A percentile compares a stretch with the other conserved stretches of the same genome.
Conservation (phyloP, 2,888 invertebrate genomes). For the Poecilobothrus nobilitatus region DNA sequence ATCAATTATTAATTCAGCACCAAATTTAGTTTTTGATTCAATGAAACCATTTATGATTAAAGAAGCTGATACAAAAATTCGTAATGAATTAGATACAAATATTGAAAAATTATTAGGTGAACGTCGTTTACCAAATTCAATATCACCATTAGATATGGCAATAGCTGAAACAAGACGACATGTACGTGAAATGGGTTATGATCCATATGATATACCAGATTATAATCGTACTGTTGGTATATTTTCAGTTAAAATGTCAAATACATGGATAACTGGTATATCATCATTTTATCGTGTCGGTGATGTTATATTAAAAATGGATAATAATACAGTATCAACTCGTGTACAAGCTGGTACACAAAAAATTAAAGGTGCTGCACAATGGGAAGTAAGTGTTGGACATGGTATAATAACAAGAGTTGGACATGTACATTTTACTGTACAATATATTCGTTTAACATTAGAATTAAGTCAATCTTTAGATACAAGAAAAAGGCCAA, state of each 20-base stretch:
- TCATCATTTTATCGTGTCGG: constrained; percentile 76
- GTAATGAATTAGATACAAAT: constrained; percentile 64
- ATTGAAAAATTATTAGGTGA: constrained; percentile 59
- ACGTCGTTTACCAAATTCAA: constrained; percentile 72
- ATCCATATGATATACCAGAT: constrained; percentile 67
- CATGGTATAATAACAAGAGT: constrained; percentile 59
- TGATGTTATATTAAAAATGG: constrained; percentile 62
- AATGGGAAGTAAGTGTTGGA: constrained; percentile 67
- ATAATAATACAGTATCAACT: constrained; percentile 55
- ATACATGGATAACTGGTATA: constrained; percentile 71
- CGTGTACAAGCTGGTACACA: constrained; percentile 69
- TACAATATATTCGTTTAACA: constrained; percentile 67
- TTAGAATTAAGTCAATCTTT: constrained; percentile 64
- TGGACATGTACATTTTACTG: constrained; percentile 66
- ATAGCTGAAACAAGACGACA: constrained; percentile 65
- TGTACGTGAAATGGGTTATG: constrained; percentile 55
- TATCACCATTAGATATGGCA: constrained; percentile 76
- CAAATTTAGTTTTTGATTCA: constrained; percentile 73
- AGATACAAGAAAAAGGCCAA: constrained; percentile 64
- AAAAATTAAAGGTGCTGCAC: constrained; percentile 63
- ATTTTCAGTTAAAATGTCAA: constrained; percentile 58
- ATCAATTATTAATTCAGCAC: constrained; percentile 71
- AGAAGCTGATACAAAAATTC: constrained; percentile 66
- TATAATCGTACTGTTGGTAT: constrained; percentile 64
- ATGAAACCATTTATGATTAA: constrained; percentile 76